Evolutionary conservation across 2,113 vertebrate genomes (phyloP).

Genomic region (Chitala chitala): DNA sequence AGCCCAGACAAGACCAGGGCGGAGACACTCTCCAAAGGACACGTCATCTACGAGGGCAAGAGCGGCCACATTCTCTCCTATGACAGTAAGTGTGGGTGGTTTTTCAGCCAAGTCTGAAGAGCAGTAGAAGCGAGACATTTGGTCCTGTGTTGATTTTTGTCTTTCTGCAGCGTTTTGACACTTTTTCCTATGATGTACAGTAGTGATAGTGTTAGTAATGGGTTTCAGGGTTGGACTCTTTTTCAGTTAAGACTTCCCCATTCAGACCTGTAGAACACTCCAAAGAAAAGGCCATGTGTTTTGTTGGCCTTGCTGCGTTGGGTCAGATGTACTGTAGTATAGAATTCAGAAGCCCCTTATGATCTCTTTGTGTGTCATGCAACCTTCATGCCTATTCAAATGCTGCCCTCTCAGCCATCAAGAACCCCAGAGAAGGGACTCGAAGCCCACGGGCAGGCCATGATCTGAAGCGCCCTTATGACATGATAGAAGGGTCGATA

Average conservation of each 20-base stretch:
- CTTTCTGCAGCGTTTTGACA: too few relatives aligned
- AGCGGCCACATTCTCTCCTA: slow-evolving; percentile 92
- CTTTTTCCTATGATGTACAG: too few relatives aligned
- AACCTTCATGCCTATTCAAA: neutral
- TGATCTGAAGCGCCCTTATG: slow-evolving; percentile 87
- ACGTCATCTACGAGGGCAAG: slow-evolving; percentile 95
- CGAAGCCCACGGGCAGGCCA: slow-evolving; percentile 84
- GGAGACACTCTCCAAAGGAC: slow-evolving; percentile 81
- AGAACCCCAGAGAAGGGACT: slow-evolving; percentile 89
- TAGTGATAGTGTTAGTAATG: too few relatives aligned
- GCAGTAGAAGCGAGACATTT: too few relatives aligned
- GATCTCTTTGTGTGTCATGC: too few relatives aligned
- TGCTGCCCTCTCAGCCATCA: slow-evolving; percentile 70
- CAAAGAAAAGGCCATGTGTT: too few relatives aligned
- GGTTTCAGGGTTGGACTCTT: too few relatives aligned
- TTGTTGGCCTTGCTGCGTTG: too few relatives aligned
- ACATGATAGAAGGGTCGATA: slow-evolving; percentile 85
- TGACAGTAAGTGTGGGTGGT: slow-evolving; percentile 77
- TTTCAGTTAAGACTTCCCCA: neutral
- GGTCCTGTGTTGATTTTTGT: too few relatives aligned
- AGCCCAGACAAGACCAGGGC: slow-evolving; percentile 81
- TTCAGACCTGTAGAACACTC: too few relatives aligned
- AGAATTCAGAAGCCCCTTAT: too few relatives aligned
- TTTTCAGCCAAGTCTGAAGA: too few relatives aligned
- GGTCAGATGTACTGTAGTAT: neutral